Conservation (phyloP, 2,113 vertebrate genomes). For the Suricata suricatta region DNA sequence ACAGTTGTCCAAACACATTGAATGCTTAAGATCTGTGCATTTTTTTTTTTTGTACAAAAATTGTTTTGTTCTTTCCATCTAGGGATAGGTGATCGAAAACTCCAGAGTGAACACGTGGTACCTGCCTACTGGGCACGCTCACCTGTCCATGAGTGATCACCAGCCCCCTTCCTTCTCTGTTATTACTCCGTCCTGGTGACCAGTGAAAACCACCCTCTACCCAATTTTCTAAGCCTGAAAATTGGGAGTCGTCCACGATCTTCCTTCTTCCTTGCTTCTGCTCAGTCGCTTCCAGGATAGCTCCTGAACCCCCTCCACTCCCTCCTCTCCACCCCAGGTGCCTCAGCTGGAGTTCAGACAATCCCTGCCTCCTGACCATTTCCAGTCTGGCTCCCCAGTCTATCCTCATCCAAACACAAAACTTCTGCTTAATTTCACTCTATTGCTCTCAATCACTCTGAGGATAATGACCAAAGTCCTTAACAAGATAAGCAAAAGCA, state of each 20-base stretch:
- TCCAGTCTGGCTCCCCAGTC: not conserved
- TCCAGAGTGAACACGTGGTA: not conserved
- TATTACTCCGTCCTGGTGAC: not conserved
- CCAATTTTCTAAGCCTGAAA: not conserved
- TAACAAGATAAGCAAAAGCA: not conserved
- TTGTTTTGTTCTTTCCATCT: not conserved
- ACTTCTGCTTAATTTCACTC: not conserved
- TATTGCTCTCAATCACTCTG: not conserved
- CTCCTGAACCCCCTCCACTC: not conserved
- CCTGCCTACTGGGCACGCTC: not conserved
- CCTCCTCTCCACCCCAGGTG: not conserved
- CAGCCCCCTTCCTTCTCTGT: not conserved
- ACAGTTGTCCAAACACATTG: not conserved
- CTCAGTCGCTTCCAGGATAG: not conserved
- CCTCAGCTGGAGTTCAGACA: not conserved
- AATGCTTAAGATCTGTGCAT: not conserved
- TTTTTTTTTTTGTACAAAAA: not conserved
- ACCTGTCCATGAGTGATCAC: not conserved
- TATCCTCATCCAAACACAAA: not conserved
- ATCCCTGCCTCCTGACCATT: not conserved
- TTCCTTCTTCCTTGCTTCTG: not conserved
- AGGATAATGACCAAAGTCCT: conserved; percentile 14
- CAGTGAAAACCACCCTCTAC: not conserved
- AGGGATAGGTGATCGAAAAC: not conserved
- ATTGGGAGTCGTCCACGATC: not conserved